A percentile compares a stretch with the other conserved stretches of the same genome.
Conservation (phyloP, 2,113 vertebrate genomes). For the Pelecanoides urinatrix region DNA sequence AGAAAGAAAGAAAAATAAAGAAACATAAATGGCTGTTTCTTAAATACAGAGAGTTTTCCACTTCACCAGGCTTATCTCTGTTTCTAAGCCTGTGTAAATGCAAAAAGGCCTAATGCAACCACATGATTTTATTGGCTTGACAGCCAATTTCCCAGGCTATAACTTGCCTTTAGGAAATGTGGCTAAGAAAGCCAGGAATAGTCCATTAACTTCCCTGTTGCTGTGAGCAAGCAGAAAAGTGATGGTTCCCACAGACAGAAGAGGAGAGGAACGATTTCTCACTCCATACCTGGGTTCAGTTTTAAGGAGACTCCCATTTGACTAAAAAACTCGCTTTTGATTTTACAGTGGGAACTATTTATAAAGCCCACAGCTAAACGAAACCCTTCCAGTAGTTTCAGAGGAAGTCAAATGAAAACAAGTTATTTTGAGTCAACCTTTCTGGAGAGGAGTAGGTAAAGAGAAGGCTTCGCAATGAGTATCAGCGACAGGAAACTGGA, state of each 20-base stretch:
- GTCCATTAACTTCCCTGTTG: background rate
- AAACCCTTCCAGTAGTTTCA: background rate
- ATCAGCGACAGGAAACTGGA: background rate
- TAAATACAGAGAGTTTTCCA: background rate
- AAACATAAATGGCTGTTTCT: background rate
- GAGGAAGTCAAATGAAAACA: background rate
- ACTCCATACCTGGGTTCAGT: background rate
- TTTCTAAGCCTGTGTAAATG: background rate
- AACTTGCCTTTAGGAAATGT: constrained; percentile 34
- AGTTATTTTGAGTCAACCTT: background rate
- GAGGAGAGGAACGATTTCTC: background rate
- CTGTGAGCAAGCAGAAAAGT: background rate
- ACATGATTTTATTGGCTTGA: constrained; percentile 20
- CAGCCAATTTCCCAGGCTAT: constrained; percentile 29
- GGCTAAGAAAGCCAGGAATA: constrained; percentile 11
- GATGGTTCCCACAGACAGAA: background rate
- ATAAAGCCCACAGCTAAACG: background rate
- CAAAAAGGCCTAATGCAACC: background rate
- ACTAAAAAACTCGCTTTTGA: background rate
- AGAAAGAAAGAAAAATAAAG: background rate
- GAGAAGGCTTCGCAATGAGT: background rate
- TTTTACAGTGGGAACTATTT: background rate
- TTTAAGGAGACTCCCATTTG: background rate
- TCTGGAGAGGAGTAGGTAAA: background rate
- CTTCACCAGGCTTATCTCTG: background rate